Evolutionary conservation across 2,888 invertebrate species (phyloP), one percentile per base, ranked within the genome.

Genomic region (Catocala fraxini): DNA sequence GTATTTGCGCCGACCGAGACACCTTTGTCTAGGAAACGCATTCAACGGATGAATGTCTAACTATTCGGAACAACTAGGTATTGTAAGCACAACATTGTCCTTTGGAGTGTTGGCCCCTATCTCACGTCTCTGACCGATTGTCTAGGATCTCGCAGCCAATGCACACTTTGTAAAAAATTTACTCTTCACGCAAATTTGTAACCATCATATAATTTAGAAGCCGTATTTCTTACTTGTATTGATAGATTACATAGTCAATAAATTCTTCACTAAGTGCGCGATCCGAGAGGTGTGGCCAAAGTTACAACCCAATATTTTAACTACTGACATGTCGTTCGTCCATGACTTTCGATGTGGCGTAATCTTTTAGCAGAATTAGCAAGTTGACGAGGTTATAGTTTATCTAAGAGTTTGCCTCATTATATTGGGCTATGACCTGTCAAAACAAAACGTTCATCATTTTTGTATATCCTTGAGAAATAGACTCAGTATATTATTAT

Each of bases 311-410:
- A 51, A 43, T 13, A 54, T 41, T 48, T 55, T 56, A 33, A 13
- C 43, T 51, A 51, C 34, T 46, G 13, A 42, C 47, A 41, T 25
- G 7, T 41, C 25, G 11, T 45, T 60, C 49, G 67, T 73, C 69
- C 75, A 45, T 71, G 75, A 75, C 65, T 69, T 75, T 74, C 62
- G 51, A 54, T 25, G 49, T 68, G 63, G 48, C 58, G 61, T 65
- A 62, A 71, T 63, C 65, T 63, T 56, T 60, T 65, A 65, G 63
- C 51, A 39, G 58, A 55, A 52, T 69, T 65, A 63, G 58, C 51
- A 45, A 63, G 42, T 51, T 51, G 56, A 61, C 75, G 69, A 73
- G 75, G 75, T 69, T 71, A 66, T 55, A 25, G 11, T 45, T 65
- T 55, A 48, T 53, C 45, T 65, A 63, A 25, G 56, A 43, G 46